These are phyloP conservation scores for Coreoperca whiteheadi DNA, from an alignment of 2,113 vertebrate species.

Conservation along the genomic window DNA sequence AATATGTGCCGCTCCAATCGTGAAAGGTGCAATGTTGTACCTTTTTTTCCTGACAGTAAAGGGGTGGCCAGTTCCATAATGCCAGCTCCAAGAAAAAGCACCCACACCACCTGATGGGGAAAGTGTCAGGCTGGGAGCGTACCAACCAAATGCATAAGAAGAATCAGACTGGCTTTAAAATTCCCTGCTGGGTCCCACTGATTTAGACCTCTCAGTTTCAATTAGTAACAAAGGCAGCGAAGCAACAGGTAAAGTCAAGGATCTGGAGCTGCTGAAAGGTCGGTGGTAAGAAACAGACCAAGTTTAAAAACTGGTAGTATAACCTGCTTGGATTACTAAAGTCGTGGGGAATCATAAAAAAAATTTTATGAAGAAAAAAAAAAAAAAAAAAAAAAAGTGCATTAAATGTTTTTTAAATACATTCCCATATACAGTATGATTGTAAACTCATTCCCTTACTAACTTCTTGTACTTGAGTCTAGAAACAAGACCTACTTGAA, in stretches of 20 bases:
- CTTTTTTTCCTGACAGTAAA: slow-evolving; percentile 7
- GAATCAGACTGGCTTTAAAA: slow-evolving; percentile 37
- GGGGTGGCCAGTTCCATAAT: neutral
- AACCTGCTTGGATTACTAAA: neutral
- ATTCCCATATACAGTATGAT: no score
- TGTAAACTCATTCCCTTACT: neutral
- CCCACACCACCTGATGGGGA: slow-evolving; percentile 1
- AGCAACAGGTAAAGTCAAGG: slow-evolving; percentile 44
- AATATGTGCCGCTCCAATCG: neutral
- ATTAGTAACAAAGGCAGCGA: slow-evolving; percentile 47
- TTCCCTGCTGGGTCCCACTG: slow-evolving; percentile 46
- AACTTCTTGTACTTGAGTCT: neutral
- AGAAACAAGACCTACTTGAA: neutral
- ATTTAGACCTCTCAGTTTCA: slow-evolving; percentile 53
- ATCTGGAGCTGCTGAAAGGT: slow-evolving; percentile 19
- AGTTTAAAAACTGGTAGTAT: neutral
- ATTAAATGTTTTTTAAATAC: neutral
- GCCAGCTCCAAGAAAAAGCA: neutral
- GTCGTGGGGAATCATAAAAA: no score
- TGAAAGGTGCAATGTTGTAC: neutral
- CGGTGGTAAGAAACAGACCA: neutral
- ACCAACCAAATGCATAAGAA: slow-evolving; percentile 8
- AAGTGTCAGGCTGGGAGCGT: neutral
- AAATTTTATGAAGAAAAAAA: no score
- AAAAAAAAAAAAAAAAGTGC: neutral